Evolutionary conservation across 1,140 invertebrate species (phyloP), one percentile per base, ranked within the genome.

Genomic region (Bombyx mandarina): DNA sequence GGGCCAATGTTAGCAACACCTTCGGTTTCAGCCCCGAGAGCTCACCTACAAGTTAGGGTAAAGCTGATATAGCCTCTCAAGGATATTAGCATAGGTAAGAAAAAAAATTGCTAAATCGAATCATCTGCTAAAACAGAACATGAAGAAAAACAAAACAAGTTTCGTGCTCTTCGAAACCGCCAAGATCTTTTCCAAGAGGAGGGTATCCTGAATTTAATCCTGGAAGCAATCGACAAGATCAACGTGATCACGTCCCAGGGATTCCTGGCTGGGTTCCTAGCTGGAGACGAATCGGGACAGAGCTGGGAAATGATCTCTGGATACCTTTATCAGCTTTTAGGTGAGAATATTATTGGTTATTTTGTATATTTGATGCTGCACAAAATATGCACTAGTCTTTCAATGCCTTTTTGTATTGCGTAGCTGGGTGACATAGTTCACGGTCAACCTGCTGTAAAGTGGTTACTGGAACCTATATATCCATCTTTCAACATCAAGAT

Each of bases 151-250:
- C 98, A 99, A 81, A 98, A 98, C 77, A 93, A 94, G 67, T 92
- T 99, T 61, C 93, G 98, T 56, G 98, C 98, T 1, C 90, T 99
- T 47, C 91, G 98, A 61, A 99, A 99, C 89, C 91, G 99, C 46
- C 99, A 99, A 79, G 98, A 99, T 89, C 89, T 99, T 44, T 99
- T 99, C 82, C 99, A 99, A 90, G 98, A 99, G 86, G 98, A 99
- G 88, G 99, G 98, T 50, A 99, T 99, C 83, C 91, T 99, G 2
- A 99, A 99, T 88, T 89, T 99, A 43, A 99, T 99, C 69, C 88
- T 99, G 44, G 98, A 99, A 88, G 98, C 98, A 3, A 99, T 99
- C 65, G 99, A 99, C 88, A 99, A 99, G 87, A 99, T 99, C 66
- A 99, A 98, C 75, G 93, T 97, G 0, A 98, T 98, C 50, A 97